Evolutionary conservation across 2,797 vertebrate species (phyloP).

Genomic region (Adelosebastes latens): DNA sequence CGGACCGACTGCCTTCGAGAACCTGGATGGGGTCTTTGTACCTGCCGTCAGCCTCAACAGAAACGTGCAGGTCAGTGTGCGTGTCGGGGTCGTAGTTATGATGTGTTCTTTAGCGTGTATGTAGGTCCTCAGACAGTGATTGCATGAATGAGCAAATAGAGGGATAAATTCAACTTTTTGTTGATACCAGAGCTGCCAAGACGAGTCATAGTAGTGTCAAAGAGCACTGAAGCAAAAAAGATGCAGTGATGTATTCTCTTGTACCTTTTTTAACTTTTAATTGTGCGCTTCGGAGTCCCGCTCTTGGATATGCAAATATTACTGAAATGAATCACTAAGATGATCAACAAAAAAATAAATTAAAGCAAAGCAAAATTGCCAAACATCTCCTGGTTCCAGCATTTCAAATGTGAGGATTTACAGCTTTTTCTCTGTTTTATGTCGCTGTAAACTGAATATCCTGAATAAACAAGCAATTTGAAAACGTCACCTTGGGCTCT

Average conservation of each 20-base stretch:
- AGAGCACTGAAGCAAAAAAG: neutral
- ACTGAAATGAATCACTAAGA: neutral
- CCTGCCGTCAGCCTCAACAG: conserved; percentile 98
- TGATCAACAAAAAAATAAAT: too few species aligned
- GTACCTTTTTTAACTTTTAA: neutral
- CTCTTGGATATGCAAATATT: neutral
- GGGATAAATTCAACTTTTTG: neutral
- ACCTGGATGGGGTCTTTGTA: conserved; percentile 95
- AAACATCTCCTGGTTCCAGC: too few species aligned
- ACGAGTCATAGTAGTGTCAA: neutral
- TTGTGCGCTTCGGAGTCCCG: neutral
- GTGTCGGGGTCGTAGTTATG: neutral
- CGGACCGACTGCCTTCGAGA: conserved; percentile 93
- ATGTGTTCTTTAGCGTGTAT: neutral
- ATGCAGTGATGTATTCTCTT: neutral
- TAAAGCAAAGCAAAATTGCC: too few species aligned
- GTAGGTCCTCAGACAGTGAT: neutral
- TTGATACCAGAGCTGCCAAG: neutral
- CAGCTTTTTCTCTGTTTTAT: neutral
- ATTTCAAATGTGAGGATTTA: neutral
- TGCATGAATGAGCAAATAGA: neutral
- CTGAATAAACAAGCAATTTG: neutral
- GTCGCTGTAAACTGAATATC: neutral
- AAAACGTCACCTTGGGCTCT: neutral
- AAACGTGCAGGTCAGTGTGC: conserved; percentile 91